A percentile compares a stretch with the other conserved stretches of the same genome.
Conservation (phyloP, 2,113 vertebrate species). For the Labeo catla region DNA sequence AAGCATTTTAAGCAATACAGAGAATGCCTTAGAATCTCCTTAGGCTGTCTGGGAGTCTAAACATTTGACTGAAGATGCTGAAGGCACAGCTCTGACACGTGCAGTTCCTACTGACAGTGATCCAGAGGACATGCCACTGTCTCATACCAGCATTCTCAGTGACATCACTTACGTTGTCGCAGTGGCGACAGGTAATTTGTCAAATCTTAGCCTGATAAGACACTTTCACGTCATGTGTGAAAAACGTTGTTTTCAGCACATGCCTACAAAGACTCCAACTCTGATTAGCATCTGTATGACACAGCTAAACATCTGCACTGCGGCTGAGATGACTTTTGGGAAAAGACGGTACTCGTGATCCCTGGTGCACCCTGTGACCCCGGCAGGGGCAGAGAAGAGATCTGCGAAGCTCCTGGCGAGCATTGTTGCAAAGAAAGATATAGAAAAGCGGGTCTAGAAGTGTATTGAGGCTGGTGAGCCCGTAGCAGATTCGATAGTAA, state of each 20-base stretch:
- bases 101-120: background rate
- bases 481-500: slow-evolving; percentile 76
- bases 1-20: background rate
- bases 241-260: background rate
- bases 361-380: slow-evolving; percentile 45
- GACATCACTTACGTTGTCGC: background rate
- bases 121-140: background rate
- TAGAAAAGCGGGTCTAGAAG: slow-evolving; percentile 80
- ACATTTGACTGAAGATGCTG: slow-evolving; percentile 10
- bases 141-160: slow-evolving; percentile 28
- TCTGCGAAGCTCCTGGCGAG: slow-evolving; percentile 72
- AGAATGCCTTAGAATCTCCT: background rate
- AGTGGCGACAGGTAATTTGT: slow-evolving; percentile 30
- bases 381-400: slow-evolving; percentile 69
- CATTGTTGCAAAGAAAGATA: slow-evolving; percentile 77
- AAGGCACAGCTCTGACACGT: background rate
- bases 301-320: slow-evolving; percentile 19
- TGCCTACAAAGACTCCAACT: background rate
- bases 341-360: slow-evolving; percentile 30
- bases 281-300: slow-evolving; percentile 17
- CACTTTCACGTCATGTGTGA: slow-evolving; percentile 10
- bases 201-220: slow-evolving; percentile 34
- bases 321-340: slow-evolving; percentile 29
- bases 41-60: background rate
- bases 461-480: slow-evolving; percentile 80